These are phyloP conservation scores for Platyscapa corneri DNA, from an alignment of 1,140 invertebrate genomes.

Conservation along the genomic window DNA sequence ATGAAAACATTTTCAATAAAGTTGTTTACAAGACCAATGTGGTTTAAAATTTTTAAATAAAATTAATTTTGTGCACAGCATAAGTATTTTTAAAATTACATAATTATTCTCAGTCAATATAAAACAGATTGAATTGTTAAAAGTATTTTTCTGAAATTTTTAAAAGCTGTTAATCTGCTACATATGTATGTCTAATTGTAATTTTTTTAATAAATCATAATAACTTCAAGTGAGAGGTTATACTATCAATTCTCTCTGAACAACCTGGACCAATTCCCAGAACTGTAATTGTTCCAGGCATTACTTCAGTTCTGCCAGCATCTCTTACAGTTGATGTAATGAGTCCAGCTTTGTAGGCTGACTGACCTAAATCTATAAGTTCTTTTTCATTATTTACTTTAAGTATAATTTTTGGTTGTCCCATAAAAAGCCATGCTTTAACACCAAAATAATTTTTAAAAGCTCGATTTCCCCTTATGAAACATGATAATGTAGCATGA, in stretches of 20 bases:
- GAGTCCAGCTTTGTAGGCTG: conserved; percentile 77
- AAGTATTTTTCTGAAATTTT: neutral
- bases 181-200: neutral
- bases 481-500: conserved; percentile 84
- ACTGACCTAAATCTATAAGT: conserved; percentile 72
- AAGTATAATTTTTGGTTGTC: conserved; percentile 86
- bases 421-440: conserved; percentile 79
- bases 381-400: conserved; percentile 75
- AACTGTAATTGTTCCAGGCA: conserved; percentile 80
- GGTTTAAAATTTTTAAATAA: neutral
- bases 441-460: conserved; percentile 69
- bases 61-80: neutral
- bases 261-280: conserved; percentile 85
- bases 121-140: neutral
- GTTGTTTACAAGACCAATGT: neutral
- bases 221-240: conserved; percentile 83
- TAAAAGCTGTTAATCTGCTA: neutral
- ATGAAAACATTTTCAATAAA: neutral
- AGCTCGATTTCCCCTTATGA: conserved; percentile 71
- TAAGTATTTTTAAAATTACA: neutral
- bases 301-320: conserved; percentile 86
- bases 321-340: conserved; percentile 80
- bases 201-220: conserved; percentile 68
- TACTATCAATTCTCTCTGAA: conserved; percentile 77
- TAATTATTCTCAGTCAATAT: no score